Evolutionary conservation across 2,797 vertebrate species (phyloP).

Genomic region (Ibycter americanus): DNA sequence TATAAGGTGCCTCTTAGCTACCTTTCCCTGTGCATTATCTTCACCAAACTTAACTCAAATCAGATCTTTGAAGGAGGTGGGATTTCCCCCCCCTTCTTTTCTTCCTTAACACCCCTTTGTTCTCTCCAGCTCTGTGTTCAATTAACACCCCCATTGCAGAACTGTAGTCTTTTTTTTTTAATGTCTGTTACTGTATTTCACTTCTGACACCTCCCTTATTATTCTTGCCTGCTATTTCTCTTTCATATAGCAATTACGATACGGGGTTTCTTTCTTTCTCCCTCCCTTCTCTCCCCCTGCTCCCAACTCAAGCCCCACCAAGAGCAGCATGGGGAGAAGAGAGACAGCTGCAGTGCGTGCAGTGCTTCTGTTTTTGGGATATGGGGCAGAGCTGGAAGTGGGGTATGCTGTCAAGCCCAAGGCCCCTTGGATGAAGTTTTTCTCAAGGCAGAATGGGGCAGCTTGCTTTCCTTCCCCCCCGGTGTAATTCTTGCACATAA

Average conservation of each 20-base stretch:
- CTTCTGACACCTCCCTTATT: constrained; percentile 64
- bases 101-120: constrained; percentile 72
- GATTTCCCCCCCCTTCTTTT: constrained; percentile 10
- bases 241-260: constrained; percentile 65
- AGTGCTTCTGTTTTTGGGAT: not conserved
- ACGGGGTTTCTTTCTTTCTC: not conserved
- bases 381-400: not conserved
- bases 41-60: constrained; percentile 61
- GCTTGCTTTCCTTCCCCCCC: not conserved
- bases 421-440: not conserved
- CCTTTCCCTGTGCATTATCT: constrained; percentile 49
- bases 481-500: not conserved
- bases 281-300: not conserved
- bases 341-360: accelerated
- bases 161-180: constrained; percentile 30
- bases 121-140: constrained; percentile 65
- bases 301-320: not conserved
- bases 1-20: constrained; percentile 44
- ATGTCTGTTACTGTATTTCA: constrained; percentile 69
- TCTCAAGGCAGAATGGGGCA: not conserved
- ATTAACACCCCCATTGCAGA: constrained; percentile 66
- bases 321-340: not conserved
- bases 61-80: constrained; percentile 63
- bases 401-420: not conserved
- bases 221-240: constrained; percentile 59